Percentiles rank a stretch among this genome's conserved stretches.
These are phyloP conservation scores for Ceratoteleas bidentatus DNA, from an alignment of 1,140 invertebrate genomes.

Conservation along the genomic window DNA sequence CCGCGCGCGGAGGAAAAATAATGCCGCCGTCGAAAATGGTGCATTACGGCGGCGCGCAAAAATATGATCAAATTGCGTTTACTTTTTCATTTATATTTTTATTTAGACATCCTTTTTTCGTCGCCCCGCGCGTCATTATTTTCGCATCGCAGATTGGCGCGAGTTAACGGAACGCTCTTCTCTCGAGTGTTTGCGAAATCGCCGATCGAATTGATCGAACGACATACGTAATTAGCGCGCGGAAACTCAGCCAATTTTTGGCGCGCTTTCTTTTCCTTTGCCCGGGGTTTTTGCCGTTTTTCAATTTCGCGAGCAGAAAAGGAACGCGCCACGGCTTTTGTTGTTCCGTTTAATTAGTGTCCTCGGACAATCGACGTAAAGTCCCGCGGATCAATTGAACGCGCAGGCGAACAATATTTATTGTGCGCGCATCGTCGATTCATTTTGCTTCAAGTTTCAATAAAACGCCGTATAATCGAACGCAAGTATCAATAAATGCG, in stretches of 20 bases:
- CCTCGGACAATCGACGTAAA: slow-evolving; percentile 15
- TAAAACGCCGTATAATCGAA: slow-evolving; percentile 40
- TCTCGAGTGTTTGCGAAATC: slow-evolving; percentile 18
- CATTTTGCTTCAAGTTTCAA: slow-evolving; percentile 46
- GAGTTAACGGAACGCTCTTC: slow-evolving; percentile 35
- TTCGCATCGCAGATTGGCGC: slow-evolving; percentile 23
- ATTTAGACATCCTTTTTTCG: slow-evolving; percentile 37
- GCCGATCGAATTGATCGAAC: background rate
- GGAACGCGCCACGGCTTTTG: no score
- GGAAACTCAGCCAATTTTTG: background rate
- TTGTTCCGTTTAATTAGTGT: slow-evolving; percentile 27
- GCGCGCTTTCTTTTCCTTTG: no score
- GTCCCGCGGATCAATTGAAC: slow-evolving; percentile 21
- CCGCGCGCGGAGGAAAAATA: slow-evolving; percentile 53
- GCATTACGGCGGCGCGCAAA: slow-evolving; percentile 47
- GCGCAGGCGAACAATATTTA: slow-evolving; percentile 42
- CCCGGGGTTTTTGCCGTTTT: no score
- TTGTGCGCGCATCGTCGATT: slow-evolving; percentile 20
- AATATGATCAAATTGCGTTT: slow-evolving; percentile 62
- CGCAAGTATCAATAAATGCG: slow-evolving; percentile 47
- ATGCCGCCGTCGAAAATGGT: slow-evolving; percentile 56
- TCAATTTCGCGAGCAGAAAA: no score
- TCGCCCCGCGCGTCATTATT: slow-evolving; percentile 16
- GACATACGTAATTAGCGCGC: no score
- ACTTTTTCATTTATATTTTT: slow-evolving; percentile 59